Percentiles rank a stretch among this genome's conserved stretches.
Conservation (phyloP, 2,797 vertebrate species). For the Mallotus villosus region DNA sequence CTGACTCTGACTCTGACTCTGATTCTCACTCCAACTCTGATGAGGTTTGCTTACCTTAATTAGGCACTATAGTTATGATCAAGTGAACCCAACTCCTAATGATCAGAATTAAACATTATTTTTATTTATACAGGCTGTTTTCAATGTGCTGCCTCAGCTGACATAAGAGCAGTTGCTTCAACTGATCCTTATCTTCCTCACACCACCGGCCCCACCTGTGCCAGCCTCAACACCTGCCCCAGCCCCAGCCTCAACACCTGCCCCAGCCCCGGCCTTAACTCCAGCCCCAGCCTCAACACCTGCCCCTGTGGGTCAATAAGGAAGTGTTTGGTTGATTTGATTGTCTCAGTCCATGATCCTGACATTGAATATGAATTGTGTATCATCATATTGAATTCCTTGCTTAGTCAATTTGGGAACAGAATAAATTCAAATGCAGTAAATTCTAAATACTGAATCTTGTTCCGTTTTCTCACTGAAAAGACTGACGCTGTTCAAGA, state of each 20-base stretch:
- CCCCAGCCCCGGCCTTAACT: neutral
- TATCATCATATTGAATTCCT: too few species aligned
- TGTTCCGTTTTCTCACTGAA: too few species aligned
- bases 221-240: neutral
- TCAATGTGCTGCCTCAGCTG: neutral
- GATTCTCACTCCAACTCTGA: conserved; percentile 23
- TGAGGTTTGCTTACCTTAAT: conserved; percentile 23
- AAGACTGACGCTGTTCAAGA: too few species aligned
- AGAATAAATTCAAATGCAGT: too few species aligned
- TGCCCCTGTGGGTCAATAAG: too few species aligned
- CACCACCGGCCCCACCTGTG: neutral
- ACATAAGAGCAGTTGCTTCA: conserved; percentile 16
- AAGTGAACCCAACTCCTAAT: neutral
- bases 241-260: neutral
- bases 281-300: neutral
- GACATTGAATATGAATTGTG: too few species aligned
- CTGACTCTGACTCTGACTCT: neutral
- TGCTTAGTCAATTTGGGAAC: too few species aligned
- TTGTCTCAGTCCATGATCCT: too few species aligned
- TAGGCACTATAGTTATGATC: neutral
- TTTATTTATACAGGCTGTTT: neutral
- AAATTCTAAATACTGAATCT: too few species aligned
- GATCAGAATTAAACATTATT: neutral
- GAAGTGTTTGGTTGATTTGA: too few species aligned
- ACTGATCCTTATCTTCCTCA: conserved; percentile 11